A percentile compares a stretch with the other conserved stretches of the same genome.
phyloP scores from a whole-genome alignment of 2,113 vertebrate genomes.

The Myiozetetes cayanensis region DNA sequence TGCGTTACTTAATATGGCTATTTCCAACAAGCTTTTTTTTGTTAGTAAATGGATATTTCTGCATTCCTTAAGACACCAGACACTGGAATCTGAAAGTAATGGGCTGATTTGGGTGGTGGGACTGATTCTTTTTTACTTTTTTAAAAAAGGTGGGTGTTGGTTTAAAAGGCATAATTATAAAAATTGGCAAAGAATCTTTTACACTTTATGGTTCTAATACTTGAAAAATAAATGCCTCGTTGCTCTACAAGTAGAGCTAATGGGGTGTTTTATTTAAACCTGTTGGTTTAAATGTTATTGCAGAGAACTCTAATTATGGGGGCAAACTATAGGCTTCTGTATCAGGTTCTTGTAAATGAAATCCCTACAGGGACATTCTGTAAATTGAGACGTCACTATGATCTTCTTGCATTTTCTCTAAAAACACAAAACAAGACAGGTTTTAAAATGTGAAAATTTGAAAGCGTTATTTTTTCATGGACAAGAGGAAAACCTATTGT shows the following conservation, averaged over 20 bases:
- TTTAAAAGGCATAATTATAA: slow-evolving; percentile 74
- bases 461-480: slow-evolving; percentile 76
- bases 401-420: slow-evolving; percentile 68
- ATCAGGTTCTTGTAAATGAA: slow-evolving; percentile 78
- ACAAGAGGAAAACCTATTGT: slow-evolving; percentile 70
- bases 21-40: slow-evolving; percentile 71
- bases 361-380: slow-evolving; percentile 70
- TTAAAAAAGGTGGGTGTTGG: slow-evolving; percentile 56
- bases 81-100: slow-evolving; percentile 70
- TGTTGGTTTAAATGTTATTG: slow-evolving; percentile 78
- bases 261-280: slow-evolving; percentile 76
- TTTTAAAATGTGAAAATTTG: slow-evolving; percentile 73
- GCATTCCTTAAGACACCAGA: slow-evolving; percentile 66
- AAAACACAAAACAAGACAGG: slow-evolving; percentile 53
- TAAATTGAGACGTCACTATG: slow-evolving; percentile 57
- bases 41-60: slow-evolving; percentile 71
- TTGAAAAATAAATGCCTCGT: slow-evolving; percentile 83
- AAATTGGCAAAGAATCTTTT: slow-evolving; percentile 77
- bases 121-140: slow-evolving; percentile 32
- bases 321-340: slow-evolving; percentile 73
- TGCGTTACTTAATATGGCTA: slow-evolving; percentile 71
- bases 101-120: slow-evolving; percentile 44
- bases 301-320: slow-evolving; percentile 75
- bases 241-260: slow-evolving; percentile 74
- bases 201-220: slow-evolving; percentile 82